These are phyloP conservation scores for Danio aesculapii DNA, from an alignment of 2,797 vertebrate genomes.

Conservation along the genomic window DNA sequence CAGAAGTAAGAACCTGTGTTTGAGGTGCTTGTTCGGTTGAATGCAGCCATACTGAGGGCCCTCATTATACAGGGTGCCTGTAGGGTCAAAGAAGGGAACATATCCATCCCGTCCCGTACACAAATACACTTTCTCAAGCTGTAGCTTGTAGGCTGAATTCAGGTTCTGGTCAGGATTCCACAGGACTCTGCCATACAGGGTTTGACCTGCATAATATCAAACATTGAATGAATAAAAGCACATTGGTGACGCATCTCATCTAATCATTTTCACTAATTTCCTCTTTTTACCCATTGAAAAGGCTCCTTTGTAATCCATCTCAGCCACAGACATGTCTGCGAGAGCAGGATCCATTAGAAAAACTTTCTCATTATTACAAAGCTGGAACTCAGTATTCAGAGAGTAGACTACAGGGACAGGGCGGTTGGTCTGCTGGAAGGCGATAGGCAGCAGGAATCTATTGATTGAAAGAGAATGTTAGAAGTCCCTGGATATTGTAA, in stretches of 20 bases:
- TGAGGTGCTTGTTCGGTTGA: slow-evolving; percentile 94
- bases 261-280: neutral
- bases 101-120: slow-evolving; percentile 95
- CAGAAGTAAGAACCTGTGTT: slow-evolving; percentile 94
- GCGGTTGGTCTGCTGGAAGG: slow-evolving; percentile 98
- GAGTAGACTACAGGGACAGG: slow-evolving; percentile 96
- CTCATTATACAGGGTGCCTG: slow-evolving; percentile 94
- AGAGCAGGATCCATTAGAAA: slow-evolving; percentile 92
- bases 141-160: slow-evolving; percentile 91
- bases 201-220: slow-evolving; percentile 83
- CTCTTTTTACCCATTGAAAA: slow-evolving; percentile 91
- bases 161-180: slow-evolving; percentile 98
- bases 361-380: slow-evolving; percentile 97
- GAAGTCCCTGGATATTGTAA: neutral
- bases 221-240: neutral
- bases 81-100: slow-evolving; percentile 97
- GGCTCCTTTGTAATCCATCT: slow-evolving; percentile 98
- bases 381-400: slow-evolving; percentile 96
- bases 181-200: slow-evolving; percentile 91
- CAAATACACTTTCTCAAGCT: slow-evolving; percentile 97
- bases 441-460: slow-evolving; percentile 95
- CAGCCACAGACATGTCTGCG: slow-evolving; percentile 88
- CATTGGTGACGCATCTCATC: neutral
- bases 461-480: neutral
- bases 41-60: slow-evolving; percentile 97